Conservation (phyloP, 2,797 vertebrate genomes). For the Echeneis naucrates region DNA sequence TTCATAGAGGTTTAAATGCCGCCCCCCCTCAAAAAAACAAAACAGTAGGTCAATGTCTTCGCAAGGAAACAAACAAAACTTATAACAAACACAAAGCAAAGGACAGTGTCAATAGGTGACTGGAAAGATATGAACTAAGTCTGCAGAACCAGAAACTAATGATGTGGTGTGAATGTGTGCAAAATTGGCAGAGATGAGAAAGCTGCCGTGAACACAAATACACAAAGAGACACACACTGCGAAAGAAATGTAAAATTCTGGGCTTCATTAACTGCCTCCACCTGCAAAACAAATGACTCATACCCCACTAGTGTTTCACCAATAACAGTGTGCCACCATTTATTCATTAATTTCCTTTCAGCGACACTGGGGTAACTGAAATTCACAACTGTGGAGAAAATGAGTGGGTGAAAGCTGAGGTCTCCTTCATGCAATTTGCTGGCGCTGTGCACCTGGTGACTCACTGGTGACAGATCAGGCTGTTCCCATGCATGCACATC, state of each 20-base stretch:
- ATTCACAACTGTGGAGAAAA: slow-evolving; percentile 26
- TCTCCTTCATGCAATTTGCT: slow-evolving; percentile 47
- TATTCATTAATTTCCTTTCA: slow-evolving; percentile 50
- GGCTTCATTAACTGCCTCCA: slow-evolving; percentile 68
- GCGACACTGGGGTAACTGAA: slow-evolving; percentile 8
- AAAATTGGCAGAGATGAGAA: slow-evolving; percentile 42
- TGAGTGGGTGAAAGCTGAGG: slow-evolving; percentile 39
- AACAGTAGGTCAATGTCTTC: background rate
- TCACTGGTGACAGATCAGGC: slow-evolving; percentile 33
- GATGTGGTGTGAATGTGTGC: slow-evolving; percentile 62
- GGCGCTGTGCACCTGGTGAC: slow-evolving; percentile 28
- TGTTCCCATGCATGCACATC: slow-evolving; percentile 13
- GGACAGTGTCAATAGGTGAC: slow-evolving; percentile 32
- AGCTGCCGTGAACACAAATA: slow-evolving; percentile 2
- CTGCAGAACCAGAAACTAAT: slow-evolving; percentile 58
- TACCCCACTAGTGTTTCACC: slow-evolving; percentile 31
- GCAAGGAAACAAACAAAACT: background rate
- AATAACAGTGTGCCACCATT: slow-evolving; percentile 50
- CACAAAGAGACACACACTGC: slow-evolving; percentile 1
- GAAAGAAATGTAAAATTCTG: slow-evolving; percentile 53
- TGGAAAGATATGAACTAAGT: slow-evolving; percentile 67
- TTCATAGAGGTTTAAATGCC: background rate
- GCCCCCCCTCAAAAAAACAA: background rate
- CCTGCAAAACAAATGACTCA: slow-evolving; percentile 62
- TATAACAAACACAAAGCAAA: slow-evolving; percentile 29